Evolutionary conservation across 2,797 vertebrate species (phyloP).

Genomic region (Chanos chanos): DNA sequence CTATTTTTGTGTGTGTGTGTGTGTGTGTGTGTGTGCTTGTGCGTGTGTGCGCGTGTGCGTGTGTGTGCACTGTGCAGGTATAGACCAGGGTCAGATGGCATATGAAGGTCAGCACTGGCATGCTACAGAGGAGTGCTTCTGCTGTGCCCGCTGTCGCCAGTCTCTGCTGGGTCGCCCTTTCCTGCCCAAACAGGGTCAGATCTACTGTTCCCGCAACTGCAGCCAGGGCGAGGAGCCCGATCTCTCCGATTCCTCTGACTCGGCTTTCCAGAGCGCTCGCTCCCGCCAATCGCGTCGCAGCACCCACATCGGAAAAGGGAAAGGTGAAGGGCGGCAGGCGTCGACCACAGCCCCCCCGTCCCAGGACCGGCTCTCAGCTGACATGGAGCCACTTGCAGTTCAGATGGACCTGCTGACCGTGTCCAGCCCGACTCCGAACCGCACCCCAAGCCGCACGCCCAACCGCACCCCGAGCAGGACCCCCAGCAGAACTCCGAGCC

Average conservation of each 20-base stretch:
- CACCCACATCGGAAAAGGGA: conserved; percentile 85
- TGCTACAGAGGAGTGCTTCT: conserved; percentile 94
- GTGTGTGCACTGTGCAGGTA: conserved; percentile 69
- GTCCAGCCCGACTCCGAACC: conserved; percentile 69
- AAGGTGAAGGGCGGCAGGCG: conserved; percentile 69
- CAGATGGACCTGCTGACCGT: conserved; percentile 95
- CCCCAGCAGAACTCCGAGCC: conserved; percentile 79
- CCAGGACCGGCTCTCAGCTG: conserved; percentile 83
- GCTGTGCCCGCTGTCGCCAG: conserved; percentile 93
- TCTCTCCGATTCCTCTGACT: conserved; percentile 93
- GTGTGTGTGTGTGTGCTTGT: background rate
- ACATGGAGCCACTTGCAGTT: conserved; percentile 86
- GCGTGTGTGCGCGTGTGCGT: background rate
- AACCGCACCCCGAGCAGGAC: conserved; percentile 73
- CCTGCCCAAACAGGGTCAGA: conserved; percentile 95
- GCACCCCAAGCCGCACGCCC: conserved; percentile 70
- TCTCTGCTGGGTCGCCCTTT: conserved; percentile 94
- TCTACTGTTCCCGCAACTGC: conserved; percentile 96
- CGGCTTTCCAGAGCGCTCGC: conserved; percentile 92
- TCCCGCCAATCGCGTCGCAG: conserved; percentile 93
- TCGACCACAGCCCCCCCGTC: conserved; percentile 75
- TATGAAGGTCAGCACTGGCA: conserved; percentile 98
- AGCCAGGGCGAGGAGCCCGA: conserved; percentile 92
- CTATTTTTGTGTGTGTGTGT: too few relatives aligned
- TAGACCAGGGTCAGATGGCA: conserved; percentile 98